Conservation (phyloP, 37 sponge, comb jelly and placozoan genomes). For the Ephydatia muelleri region DNA sequence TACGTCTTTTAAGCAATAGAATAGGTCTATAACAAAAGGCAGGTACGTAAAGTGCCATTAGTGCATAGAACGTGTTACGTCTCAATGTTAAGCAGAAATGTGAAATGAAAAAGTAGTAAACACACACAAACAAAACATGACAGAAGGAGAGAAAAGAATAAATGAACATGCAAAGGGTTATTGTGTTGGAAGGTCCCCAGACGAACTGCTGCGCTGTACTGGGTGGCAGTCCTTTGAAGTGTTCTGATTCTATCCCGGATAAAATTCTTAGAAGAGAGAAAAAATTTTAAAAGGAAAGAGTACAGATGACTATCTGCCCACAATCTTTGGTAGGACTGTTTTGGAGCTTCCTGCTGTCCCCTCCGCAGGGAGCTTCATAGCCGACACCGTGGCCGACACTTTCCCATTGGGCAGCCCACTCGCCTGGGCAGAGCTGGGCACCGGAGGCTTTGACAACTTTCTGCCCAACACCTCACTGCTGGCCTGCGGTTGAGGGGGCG, state of each 20-base stretch:
- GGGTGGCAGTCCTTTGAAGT: neutral
- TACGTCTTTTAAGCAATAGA: too few relatives aligned
- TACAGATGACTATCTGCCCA: constrained; percentile 61
- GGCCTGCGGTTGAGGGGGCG: constrained; percentile 18
- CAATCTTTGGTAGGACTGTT: constrained; percentile 90
- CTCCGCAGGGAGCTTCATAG: constrained; percentile 36
- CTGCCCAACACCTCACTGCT: neutral
- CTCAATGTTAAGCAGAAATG: too few relatives aligned
- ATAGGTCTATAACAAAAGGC: too few relatives aligned
- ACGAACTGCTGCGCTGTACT: neutral
- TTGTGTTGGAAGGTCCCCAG: neutral
- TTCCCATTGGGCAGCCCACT: constrained; percentile 9
- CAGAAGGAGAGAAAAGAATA: neutral
- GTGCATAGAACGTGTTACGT: too few relatives aligned
- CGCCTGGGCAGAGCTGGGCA: constrained; percentile 20
- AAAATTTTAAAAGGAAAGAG: neutral
- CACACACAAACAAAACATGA: neutral
- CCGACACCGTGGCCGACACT: constrained; percentile 17
- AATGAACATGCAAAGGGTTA: neutral
- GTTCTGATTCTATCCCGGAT: neutral
- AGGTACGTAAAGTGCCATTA: too few relatives aligned
- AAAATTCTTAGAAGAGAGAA: neutral
- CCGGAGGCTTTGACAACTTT: constrained; percentile 43
- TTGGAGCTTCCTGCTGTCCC: constrained; percentile 54
- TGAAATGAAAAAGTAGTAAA: neutral